Percentiles rank a stretch among this genome's conserved stretches.
Conservation (phyloP, 2,888 invertebrate genomes). For the Drosophila siamana region DNA sequence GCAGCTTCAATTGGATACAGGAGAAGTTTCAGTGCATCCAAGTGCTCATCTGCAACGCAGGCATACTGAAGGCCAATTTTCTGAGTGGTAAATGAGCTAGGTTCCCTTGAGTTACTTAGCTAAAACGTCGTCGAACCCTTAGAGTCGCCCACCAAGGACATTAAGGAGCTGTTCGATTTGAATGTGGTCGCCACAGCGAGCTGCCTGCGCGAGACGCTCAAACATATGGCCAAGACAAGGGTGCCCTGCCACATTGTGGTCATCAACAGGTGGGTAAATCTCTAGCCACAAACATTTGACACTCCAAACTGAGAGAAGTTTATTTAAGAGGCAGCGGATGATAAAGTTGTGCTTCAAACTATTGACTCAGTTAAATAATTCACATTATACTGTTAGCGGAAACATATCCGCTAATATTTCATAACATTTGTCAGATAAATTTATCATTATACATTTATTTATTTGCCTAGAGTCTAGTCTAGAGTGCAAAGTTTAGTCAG, state of each 20-base stretch:
- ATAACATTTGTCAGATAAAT: too few relatives aligned
- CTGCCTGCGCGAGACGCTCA: constrained; percentile 87
- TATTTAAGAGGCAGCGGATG: background rate
- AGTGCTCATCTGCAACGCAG: constrained; percentile 85
- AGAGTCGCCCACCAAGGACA: constrained; percentile 82
- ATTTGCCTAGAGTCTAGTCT: too few relatives aligned
- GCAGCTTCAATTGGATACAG: constrained; percentile 81
- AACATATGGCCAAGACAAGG: constrained; percentile 86
- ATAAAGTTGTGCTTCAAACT: background rate
- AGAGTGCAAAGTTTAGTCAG: too few relatives aligned
- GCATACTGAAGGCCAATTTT: constrained; percentile 84
- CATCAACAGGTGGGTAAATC: constrained; percentile 86
- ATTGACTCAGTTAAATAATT: too few relatives aligned
- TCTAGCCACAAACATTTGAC: background rate
- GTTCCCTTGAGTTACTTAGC: too few relatives aligned
- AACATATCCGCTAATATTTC: too few relatives aligned
- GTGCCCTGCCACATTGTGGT: constrained; percentile 88
- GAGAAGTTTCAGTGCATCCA: constrained; percentile 80
- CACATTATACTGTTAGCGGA: too few relatives aligned
- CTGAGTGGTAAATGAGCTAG: constrained; percentile 68
- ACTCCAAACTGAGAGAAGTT: background rate
- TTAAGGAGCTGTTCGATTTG: constrained; percentile 83
- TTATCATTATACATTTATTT: too few relatives aligned
- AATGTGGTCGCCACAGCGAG: constrained; percentile 88
- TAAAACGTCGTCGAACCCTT: background rate